Conservation (phyloP, 2,888 invertebrate genomes). For the Scaptomyza flava region DNA sequence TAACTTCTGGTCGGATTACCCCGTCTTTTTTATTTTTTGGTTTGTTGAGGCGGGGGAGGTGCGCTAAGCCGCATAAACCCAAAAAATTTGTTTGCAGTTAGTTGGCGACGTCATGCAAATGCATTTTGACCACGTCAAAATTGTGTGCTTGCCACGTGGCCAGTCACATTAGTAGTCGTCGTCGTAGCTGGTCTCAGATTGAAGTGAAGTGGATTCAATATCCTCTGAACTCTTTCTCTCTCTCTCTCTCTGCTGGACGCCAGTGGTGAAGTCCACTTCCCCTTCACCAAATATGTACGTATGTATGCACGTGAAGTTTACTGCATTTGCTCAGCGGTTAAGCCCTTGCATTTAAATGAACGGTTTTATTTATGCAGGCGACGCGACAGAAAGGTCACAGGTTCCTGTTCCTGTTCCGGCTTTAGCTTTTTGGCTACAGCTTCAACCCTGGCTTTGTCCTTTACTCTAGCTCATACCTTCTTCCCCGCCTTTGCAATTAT, state of each 20-base stretch:
- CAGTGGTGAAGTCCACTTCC: background rate
- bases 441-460: background rate
- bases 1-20: background rate
- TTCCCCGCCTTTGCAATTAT: background rate
- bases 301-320: slow-evolving; percentile 49
- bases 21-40: no score
- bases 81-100: slow-evolving; percentile 69
- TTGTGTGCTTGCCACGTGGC: slow-evolving; percentile 37
- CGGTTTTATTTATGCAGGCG: slow-evolving; percentile 62
- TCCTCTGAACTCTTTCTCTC: slow-evolving; percentile 1
- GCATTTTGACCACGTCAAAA: slow-evolving; percentile 67
- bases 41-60: background rate
- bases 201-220: background rate
- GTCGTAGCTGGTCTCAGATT: background rate
- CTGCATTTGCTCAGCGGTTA: slow-evolving; percentile 56
- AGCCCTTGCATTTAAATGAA: slow-evolving; percentile 69
- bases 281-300: slow-evolving; percentile 44
- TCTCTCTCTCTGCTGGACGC: background rate
- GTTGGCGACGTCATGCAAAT: slow-evolving; percentile 63
- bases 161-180: slow-evolving; percentile 28
- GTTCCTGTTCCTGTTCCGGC: background rate
- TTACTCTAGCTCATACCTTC: background rate
- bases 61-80: slow-evolving; percentile 53
- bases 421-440: background rate
- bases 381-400: slow-evolving; percentile 16